These are phyloP conservation scores for Dicyrtomina minuta DNA, from an alignment of 2,888 invertebrate species.

Conservation along the genomic window DNA sequence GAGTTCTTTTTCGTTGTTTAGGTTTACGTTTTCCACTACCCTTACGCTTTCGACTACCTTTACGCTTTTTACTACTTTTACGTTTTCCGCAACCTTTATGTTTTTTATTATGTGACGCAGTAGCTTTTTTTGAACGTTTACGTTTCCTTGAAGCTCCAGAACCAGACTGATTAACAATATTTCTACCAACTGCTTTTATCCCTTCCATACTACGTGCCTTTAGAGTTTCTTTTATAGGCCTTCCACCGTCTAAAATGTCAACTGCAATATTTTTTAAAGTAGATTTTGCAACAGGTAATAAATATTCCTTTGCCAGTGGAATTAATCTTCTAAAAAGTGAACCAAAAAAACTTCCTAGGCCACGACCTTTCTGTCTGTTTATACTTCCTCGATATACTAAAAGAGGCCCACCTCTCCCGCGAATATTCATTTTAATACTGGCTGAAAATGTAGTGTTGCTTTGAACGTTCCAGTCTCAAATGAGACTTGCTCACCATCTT, in stretches of 20 bases:
- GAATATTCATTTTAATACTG: too few relatives aligned
- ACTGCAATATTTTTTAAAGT: not conserved
- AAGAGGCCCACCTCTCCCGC: too few relatives aligned
- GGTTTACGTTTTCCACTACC: not conserved
- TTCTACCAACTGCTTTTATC: conserved; percentile 14
- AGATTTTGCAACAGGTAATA: conserved; percentile 19
- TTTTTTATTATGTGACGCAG: too few relatives aligned
- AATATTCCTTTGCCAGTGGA: not conserved
- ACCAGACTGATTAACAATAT: conserved; percentile 24
- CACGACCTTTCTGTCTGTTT: too few relatives aligned
- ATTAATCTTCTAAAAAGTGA: too few relatives aligned
- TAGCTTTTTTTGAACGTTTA: not conserved
- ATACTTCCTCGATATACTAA: too few relatives aligned
- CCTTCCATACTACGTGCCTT: conserved; percentile 3
- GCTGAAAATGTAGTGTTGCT: too few relatives aligned
- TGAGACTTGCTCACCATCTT: too few relatives aligned
- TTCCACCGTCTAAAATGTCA: conserved; percentile 9
- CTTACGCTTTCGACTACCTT: not conserved
- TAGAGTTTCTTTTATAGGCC: conserved; percentile 6
- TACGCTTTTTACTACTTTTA: not conserved
- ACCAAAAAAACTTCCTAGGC: too few relatives aligned
- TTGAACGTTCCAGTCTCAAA: too few relatives aligned
- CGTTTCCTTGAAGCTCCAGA: conserved; percentile 16
- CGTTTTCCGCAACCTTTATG: too few relatives aligned
- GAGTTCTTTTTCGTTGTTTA: too few relatives aligned